Conservation (phyloP, 2,113 vertebrate species). For the Poicephalus meyeri region DNA sequence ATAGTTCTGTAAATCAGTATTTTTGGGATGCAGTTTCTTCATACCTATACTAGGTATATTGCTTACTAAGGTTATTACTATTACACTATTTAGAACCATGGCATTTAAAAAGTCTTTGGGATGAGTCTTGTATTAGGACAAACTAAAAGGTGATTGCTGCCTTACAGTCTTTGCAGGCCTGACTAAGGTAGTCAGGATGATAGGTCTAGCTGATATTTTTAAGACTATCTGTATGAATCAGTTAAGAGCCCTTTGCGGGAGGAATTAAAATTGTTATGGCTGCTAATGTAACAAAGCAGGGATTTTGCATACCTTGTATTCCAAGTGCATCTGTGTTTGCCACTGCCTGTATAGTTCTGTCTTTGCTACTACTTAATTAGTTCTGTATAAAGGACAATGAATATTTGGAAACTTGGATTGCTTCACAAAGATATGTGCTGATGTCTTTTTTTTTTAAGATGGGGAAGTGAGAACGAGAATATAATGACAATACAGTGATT, state of each 20-base stretch:
- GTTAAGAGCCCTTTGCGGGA: background rate
- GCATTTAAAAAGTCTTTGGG: background rate
- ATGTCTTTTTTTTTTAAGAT: background rate
- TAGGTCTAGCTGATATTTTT: background rate
- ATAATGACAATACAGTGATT: background rate
- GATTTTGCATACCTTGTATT: background rate
- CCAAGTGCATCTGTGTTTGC: background rate
- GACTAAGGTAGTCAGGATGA: background rate
- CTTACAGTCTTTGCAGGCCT: background rate
- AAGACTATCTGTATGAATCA: background rate
- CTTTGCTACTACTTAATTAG: background rate
- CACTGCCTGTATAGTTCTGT: background rate
- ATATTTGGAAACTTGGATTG: background rate
- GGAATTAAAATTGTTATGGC: background rate
- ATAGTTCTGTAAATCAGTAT: background rate
- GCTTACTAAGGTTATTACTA: background rate
- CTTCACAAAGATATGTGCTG: background rate
- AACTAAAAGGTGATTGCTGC: background rate
- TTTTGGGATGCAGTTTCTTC: background rate
- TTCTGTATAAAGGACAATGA: background rate
- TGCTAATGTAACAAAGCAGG: background rate
- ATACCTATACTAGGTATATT: background rate
- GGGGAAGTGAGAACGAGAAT: background rate
- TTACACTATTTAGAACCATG: background rate
- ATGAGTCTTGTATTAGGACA: background rate